Evolutionary conservation across 1,140 invertebrate genomes (phyloP), one percentile per base, ranked within the genome.

Genomic region (Drosophila miranda): DNA sequence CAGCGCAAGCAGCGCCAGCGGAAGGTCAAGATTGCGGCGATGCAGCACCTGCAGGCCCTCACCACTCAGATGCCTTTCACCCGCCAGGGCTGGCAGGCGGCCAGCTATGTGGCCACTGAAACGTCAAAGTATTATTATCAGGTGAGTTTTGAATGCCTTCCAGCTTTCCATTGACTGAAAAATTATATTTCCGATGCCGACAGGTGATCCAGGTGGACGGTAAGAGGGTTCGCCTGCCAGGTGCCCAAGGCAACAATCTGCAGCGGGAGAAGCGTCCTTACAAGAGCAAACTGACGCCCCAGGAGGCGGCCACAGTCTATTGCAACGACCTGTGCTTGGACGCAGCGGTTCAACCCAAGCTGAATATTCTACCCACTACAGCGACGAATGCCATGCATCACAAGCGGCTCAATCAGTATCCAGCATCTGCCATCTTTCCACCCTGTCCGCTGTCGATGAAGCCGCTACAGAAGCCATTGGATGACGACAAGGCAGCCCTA

Each of bases 391-490:
- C 34, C 2, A 5, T 38, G 3, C 86, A 63, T 3, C 48, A 53
- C 46, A 79, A 77, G 13, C 52, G 76, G 34, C 73, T 90, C 0
- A 88, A 89, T 59, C 69, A 82, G 26, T 69, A 55, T 21, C 86
- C 89, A 8, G 14, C 82, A 14, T 72, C 77, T 2, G 68, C 77
- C 16, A 72, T 88, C 2, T 89, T 89, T 45, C 68, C 72, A 7
- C 89, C 89, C 8, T 90, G 89, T n/a, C 89, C 89, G 19, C 49
- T 90, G 5, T 90, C 86, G 1, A 76, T 83, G 21, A 90, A 90
- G 16, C 78, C 88, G 0, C 76, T 69, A 0, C 80, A 90, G 43
- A 74, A 77, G 9, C 82, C 86, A 0, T 42, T 88, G 1, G 89
- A 90, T 44, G 80, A 90, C 52, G 89, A 90, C 42, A 82, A 83